Percentiles rank a stretch among this genome's conserved stretches.
These are phyloP conservation scores for Drosophila tripunctata DNA, from an alignment of 2,888 invertebrate genomes.

Conservation along the genomic window DNA sequence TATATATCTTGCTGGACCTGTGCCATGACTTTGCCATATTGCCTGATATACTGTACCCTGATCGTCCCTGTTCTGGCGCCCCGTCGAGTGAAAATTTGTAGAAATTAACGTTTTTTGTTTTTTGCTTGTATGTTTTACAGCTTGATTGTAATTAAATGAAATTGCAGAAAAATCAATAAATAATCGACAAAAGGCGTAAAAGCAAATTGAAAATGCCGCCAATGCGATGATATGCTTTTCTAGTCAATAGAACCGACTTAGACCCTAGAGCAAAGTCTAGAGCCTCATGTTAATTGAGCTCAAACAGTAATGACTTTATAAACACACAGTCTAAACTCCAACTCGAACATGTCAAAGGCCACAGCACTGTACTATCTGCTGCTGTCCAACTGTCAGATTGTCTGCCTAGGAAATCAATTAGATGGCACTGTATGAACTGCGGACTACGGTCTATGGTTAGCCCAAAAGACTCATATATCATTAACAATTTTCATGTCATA, in stretches of 20 bases:
- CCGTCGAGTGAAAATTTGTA: conserved; percentile 79
- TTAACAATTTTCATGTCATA: conserved; percentile 77
- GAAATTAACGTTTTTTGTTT: conserved; percentile 79
- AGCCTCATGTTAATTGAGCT: conserved; percentile 7
- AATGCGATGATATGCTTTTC: conserved; percentile 42
- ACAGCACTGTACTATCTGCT: conserved; percentile 54
- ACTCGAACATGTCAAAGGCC: conserved; percentile 33
- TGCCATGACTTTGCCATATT: conserved; percentile 52
- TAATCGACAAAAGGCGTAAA: conserved; percentile 16
- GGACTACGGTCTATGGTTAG: conserved; percentile 5
- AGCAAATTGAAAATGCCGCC: conserved; percentile 26
- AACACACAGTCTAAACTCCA: conserved; percentile 45
- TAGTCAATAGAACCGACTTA: no score
- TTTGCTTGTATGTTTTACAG: conserved; percentile 13
- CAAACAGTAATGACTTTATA: conserved; percentile 69
- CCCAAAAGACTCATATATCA: conserved; percentile 67
- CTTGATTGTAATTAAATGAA: conserved; percentile 70
- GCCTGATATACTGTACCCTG: conserved; percentile 6
- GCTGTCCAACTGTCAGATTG: conserved; percentile 61
- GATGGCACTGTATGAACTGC: conserved; percentile 32
- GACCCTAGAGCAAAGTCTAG: neutral
- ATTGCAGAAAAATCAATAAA: conserved; percentile 77
- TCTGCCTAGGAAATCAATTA: conserved; percentile 70
- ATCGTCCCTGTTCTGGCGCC: conserved; percentile 45
- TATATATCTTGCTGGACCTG: conserved; percentile 19